A percentile compares a stretch with the other conserved stretches of the same genome.
Conservation (phyloP, 2,888 invertebrate species). For the Nephrocerus scutellatus region DNA sequence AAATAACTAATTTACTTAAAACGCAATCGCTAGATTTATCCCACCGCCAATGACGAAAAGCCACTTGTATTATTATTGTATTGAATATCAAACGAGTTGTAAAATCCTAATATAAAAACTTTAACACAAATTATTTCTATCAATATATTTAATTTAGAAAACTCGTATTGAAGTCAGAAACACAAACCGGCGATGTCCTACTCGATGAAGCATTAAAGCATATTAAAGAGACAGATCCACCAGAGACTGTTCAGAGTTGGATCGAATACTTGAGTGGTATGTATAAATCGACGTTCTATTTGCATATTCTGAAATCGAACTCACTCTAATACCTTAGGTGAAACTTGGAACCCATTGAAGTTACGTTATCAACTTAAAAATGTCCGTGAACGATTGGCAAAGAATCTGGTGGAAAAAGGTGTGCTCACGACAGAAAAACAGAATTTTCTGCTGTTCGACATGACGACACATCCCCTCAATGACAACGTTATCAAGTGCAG, state of each 20-base stretch:
- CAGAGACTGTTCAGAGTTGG: slow-evolving; percentile 98
- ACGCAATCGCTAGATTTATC: not conserved
- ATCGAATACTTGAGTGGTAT: slow-evolving; percentile 97
- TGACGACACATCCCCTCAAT: slow-evolving; percentile 98
- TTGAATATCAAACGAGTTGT: too few relatives aligned
- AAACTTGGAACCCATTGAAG: slow-evolving; percentile 99
- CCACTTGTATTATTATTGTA: too few relatives aligned
- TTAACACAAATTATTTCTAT: slow-evolving; percentile 37
- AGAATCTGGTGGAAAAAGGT: slow-evolving; percentile 98
- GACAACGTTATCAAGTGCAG: slow-evolving; percentile 93
- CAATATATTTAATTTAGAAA: slow-evolving; percentile 50
- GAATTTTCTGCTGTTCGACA: slow-evolving; percentile 98
- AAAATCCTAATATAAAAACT: too few relatives aligned
- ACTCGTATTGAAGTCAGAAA: slow-evolving; percentile 74
- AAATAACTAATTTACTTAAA: not conserved
- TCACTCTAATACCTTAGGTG: slow-evolving; percentile 55
- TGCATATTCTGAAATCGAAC: not conserved
- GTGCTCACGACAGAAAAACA: slow-evolving; percentile 99
- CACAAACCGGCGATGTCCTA: slow-evolving; percentile 94
- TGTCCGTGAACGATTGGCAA: slow-evolving; percentile 96
- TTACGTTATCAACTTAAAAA: slow-evolving; percentile 96
- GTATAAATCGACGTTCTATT: slow-evolving; percentile 28
- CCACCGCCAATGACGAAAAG: too few relatives aligned
- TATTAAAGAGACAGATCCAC: slow-evolving; percentile 95
- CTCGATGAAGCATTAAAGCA: slow-evolving; percentile 93